Conservation (phyloP, 2,888 invertebrate species). For the Diarsia brunnea region DNA sequence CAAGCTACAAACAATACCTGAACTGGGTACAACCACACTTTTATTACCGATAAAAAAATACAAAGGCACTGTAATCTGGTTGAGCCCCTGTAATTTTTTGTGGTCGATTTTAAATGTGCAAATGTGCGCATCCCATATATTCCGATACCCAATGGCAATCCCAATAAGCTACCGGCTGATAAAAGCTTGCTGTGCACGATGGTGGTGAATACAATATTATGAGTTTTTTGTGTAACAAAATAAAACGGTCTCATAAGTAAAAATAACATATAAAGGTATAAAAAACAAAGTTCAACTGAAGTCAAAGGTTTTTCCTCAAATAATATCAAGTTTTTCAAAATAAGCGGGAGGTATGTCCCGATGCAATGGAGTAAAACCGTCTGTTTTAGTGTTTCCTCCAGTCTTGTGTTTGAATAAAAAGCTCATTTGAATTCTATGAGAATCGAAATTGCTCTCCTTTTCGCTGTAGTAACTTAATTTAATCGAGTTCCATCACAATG, state of each 20-base stretch:
- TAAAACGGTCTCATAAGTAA: background rate
- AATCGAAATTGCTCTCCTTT: slow-evolving; percentile 89
- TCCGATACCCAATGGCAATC: slow-evolving; percentile 41
- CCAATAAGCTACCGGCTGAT: slow-evolving; percentile 49
- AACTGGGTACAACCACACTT: slow-evolving; percentile 10
- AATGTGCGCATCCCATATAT: slow-evolving; percentile 45
- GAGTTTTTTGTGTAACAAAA: background rate
- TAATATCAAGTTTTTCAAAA: slow-evolving; percentile 72
- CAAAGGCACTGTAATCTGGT: slow-evolving; percentile 31
- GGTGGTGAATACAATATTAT: slow-evolving; percentile 8
- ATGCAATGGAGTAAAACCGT: slow-evolving; percentile 80
- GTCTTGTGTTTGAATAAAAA: slow-evolving; percentile 88
- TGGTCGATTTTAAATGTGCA: slow-evolving; percentile 49
- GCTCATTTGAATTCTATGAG: slow-evolving; percentile 90
- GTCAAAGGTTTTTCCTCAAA: slow-evolving; percentile 52
- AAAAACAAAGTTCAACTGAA: background rate
- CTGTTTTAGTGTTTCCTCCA: slow-evolving; percentile 85
- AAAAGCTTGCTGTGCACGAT: slow-evolving; percentile 56
- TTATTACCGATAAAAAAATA: slow-evolving; percentile 36
- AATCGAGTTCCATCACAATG: slow-evolving; percentile 87
- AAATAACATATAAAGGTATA: slow-evolving; percentile 2
- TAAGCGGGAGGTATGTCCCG: slow-evolving; percentile 74
- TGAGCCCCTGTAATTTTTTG: slow-evolving; percentile 46
- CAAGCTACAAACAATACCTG: background rate
- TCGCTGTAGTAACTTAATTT: slow-evolving; percentile 89